Base-by-base conservation (phyloP, 2,888 invertebrate species). In the Spodoptera littoralis region DNA sequence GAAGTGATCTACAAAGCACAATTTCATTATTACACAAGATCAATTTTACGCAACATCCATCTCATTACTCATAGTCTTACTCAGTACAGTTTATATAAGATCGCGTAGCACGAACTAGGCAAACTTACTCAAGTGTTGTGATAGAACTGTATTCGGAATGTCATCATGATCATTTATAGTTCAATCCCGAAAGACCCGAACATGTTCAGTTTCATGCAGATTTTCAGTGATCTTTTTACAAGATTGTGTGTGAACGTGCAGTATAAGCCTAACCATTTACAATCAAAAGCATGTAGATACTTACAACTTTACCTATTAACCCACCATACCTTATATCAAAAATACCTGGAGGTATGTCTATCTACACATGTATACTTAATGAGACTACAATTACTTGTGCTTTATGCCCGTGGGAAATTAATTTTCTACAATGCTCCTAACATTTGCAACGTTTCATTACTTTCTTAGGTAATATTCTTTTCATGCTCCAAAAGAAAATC, bases 361-460 rank as follows among this genome's bases (percentile, higher is more conserved):
- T 36, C 36, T 36, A 36, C 36, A 36, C 27, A 22, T 50, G 41
- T 44, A 57, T 65, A 69, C 66, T 76, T 72, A 60, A 80, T 75
- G 80, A 79, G 79, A 60, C 73, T 76, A 82, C 65, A 84, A 83
- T 81, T 81, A 82, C 65, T 79, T 77, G 36, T 36, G 72, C 70
- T 79, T 69, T 65, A 71, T 68, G 72, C 84, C 81, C 84, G 71
- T 80, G 85, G 87, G 85, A 86, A 87, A 86, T 86, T 80, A 82
- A 78, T 84, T 82, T 84, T 77, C 84, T 80, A 80, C 80, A 82
- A 82, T 81, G 71, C 73, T 79, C 77, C 82, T 81, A 83, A 70
- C 74, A 66, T 79, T 78, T 79, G 76, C 75, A 81, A 73, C 72
- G 73, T 79, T 81, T 76, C 73, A 76, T 79, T 79, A 78, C 79